phyloP scores from a whole-genome alignment of 2,797 vertebrate species.

The Chaetodon trifasciatus region DNA sequence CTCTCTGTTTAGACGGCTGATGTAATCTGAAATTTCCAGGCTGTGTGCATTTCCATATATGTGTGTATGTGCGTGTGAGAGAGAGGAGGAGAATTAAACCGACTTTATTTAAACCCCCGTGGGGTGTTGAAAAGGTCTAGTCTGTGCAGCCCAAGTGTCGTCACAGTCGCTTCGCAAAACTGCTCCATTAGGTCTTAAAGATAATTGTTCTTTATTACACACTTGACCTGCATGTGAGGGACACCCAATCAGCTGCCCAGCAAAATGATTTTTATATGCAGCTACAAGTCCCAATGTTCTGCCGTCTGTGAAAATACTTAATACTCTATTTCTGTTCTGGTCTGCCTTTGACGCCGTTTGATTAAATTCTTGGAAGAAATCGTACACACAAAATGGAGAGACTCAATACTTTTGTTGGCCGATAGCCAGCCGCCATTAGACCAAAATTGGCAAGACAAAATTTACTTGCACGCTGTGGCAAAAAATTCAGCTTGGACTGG shows the following conservation, averaged over 20 bases:
- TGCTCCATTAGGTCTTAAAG: constrained; percentile 46
- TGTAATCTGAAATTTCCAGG: constrained; percentile 59
- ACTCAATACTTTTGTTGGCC: constrained; percentile 58
- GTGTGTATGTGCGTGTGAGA: constrained; percentile 7
- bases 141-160: constrained; percentile 35
- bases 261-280: constrained; percentile 52
- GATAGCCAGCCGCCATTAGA: constrained; percentile 34
- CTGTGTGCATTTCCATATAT: constrained; percentile 35
- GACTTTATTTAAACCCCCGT: constrained; percentile 56
- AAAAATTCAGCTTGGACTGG: constrained; percentile 24
- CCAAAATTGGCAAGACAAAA: constrained; percentile 25
- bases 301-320: constrained; percentile 74
- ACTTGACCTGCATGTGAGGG: constrained; percentile 49
- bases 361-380: constrained; percentile 57
- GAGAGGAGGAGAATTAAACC: constrained; percentile 27
- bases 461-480: constrained; percentile 25
- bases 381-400: constrained; percentile 30
- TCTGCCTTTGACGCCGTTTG: constrained; percentile 37
- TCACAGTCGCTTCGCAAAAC: constrained; percentile 55
- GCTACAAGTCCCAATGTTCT: constrained; percentile 59
- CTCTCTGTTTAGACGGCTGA: constrained; percentile 61
- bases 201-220: constrained; percentile 66
- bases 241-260: constrained; percentile 44
- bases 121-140: constrained; percentile 46
- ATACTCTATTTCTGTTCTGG: constrained; percentile 65